Evolutionary conservation across 1,140 invertebrate genomes (phyloP), one percentile per base, ranked within the genome.

Genomic region (Lethrus apterus): DNA sequence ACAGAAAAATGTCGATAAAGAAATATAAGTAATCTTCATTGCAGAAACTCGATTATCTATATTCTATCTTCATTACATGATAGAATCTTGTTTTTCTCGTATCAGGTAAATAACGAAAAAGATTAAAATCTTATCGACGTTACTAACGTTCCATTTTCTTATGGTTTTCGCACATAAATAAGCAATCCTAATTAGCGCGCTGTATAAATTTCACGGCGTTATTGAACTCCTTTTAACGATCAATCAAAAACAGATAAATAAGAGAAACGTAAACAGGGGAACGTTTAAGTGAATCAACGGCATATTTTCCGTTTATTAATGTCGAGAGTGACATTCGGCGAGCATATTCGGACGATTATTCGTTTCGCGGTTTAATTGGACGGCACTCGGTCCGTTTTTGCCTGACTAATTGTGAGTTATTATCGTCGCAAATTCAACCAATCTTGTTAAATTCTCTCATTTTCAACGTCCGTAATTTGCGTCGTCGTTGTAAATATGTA

Each of bases 391-490:
- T 30, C 33, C 32, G 8, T 23, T 36, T 32, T 33, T 26, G 24
- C 44, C 13, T 20, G 20, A 26, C 44, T 46, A 46, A 46, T 46
- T 46, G 44, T 46, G 36, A 46, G 44, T 46, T 46, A 46, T 46
- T 46, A 34, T 46, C 44, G 36, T 46, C 44, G 33, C 44, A 46
- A 46, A 46, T 46, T 46, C 33, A 46, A 33, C 42, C 42, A n/a
- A 30, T 46, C 44, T 46, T 46, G 44, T 46, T 44, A 44, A 32
- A 33, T 33, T 44, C 20, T 33, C 5, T 36, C 23, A 13, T 20
- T 10, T 14, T 36, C 34, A 20, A 13, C 17, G 19, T 1, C 32
- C 10, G 32, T 13, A 13, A 21, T 36, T 36, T 36, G 34, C 34
- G 23, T 36, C 19, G 34, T 20, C 23, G 34, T 36, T 20, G 23